Evolutionary conservation across 1,140 invertebrate species (phyloP).

Genomic region (Drosophila ficusphila): DNA sequence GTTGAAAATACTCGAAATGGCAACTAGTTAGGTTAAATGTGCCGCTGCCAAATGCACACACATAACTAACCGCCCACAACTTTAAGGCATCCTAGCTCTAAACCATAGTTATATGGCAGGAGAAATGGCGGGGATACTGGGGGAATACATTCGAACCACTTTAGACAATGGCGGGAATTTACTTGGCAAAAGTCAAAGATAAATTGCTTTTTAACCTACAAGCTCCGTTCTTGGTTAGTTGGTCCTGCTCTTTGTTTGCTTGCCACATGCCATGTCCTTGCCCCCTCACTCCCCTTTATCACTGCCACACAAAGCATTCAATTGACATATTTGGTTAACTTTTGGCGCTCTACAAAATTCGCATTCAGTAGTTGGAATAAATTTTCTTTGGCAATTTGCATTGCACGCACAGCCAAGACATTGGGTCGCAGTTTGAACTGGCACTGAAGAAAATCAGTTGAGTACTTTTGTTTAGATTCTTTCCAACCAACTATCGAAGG

Average conservation of each 20-base stretch:
- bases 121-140: background rate
- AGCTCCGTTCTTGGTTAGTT: constrained; percentile 62
- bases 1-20: constrained; percentile 62
- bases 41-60: constrained; percentile 32
- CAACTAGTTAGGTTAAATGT: constrained; percentile 61
- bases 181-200: constrained; percentile 78
- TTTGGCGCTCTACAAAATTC: constrained; percentile 64
- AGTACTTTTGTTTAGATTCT: too few species aligned
- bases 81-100: constrained; percentile 6
- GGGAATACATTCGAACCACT: constrained; percentile 61
- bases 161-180: constrained; percentile 76
- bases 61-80: constrained; percentile 35
- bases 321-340: constrained; percentile 81
- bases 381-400: constrained; percentile 78
- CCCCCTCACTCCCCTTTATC: background rate
- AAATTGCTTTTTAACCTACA: constrained; percentile 81
- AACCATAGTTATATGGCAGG: background rate
- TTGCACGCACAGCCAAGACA: constrained; percentile 48
- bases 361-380: constrained; percentile 72
- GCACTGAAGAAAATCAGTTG: constrained; percentile 1
- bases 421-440: constrained; percentile 9
- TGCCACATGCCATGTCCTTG: constrained; percentile 32
- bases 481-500: too few species aligned
- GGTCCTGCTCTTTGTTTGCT: constrained; percentile 67
- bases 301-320: constrained; percentile 53